Conservation (phyloP, 2,113 vertebrate genomes). For the Nycticorax nycticorax region DNA sequence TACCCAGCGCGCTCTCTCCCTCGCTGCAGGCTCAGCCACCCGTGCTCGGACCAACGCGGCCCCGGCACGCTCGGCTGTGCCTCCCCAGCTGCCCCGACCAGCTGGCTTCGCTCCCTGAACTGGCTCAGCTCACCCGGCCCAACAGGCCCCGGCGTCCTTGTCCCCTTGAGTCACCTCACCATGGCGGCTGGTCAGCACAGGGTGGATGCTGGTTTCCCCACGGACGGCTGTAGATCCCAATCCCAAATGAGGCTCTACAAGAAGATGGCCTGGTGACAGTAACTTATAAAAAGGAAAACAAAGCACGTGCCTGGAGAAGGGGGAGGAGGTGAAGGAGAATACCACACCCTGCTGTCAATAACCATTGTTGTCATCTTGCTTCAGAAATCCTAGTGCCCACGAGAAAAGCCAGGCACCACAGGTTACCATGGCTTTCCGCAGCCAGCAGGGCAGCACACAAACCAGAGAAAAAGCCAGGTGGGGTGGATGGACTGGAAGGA, state of each 20-base stretch:
- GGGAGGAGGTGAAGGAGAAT: neutral
- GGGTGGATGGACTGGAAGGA: neutral
- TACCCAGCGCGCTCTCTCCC: neutral
- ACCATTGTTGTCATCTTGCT: neutral
- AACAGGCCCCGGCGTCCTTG: no score
- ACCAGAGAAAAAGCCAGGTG: neutral
- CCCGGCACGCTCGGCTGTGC: fast-evolving
- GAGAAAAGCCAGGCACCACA: neutral
- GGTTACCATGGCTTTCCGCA: neutral
- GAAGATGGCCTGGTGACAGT: neutral
- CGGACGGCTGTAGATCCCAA: neutral
- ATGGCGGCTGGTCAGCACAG: neutral
- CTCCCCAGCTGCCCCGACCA: neutral
- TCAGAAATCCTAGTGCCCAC: neutral
- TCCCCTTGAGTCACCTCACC: neutral
- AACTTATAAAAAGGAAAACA: neutral
- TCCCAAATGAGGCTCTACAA: neutral
- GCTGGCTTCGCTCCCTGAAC: neutral
- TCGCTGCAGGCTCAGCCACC: neutral
- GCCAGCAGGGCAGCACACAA: neutral
- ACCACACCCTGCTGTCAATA: neutral
- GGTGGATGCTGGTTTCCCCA: neutral
- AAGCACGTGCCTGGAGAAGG: neutral
- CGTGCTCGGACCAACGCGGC: fast-evolving
- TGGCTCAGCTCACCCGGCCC: neutral